Evolutionary conservation across 2,888 invertebrate genomes (phyloP).

Genomic region (Blastobasis adustella): DNA sequence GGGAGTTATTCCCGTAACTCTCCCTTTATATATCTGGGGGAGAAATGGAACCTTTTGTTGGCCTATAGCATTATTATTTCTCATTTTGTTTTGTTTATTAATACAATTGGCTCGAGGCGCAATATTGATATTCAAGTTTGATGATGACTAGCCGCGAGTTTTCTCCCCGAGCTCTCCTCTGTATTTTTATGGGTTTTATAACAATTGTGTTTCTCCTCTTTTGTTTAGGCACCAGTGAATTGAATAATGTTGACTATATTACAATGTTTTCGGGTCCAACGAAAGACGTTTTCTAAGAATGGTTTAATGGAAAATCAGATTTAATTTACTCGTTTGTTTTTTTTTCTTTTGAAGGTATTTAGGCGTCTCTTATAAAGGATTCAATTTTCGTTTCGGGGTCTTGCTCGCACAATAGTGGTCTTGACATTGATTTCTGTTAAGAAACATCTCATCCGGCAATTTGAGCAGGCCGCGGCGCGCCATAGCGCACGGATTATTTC

Average conservation of each 20-base stretch:
- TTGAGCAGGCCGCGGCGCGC: slow-evolving; percentile 5
- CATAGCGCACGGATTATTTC: slow-evolving; percentile 60
- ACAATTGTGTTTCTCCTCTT: slow-evolving; percentile 51
- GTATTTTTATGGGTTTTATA: slow-evolving; percentile 66
- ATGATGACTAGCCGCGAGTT: slow-evolving; percentile 67
- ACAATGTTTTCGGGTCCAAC: slow-evolving; percentile 8
- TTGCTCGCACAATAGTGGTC: not conserved
- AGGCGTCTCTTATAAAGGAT: no score
- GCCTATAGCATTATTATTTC: slow-evolving; percentile 75
- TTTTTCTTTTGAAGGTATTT: no score
- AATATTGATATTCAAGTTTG: slow-evolving; percentile 76
- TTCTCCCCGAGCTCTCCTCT: slow-evolving; percentile 47
- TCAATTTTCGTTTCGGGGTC: not conserved
- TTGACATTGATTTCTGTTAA: slow-evolving; percentile 9
- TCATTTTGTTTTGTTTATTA: slow-evolving; percentile 76
- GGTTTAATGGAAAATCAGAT: not conserved
- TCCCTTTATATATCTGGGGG: slow-evolving; percentile 60
- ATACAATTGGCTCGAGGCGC: slow-evolving; percentile 75
- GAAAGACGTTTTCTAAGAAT: not conserved
- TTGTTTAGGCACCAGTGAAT: slow-evolving; percentile 40
- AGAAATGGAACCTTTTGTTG: slow-evolving; percentile 75
- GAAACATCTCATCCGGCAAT: slow-evolving; percentile 5
- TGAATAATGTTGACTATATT: slow-evolving; percentile 22
- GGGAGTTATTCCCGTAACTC: slow-evolving; percentile 47
- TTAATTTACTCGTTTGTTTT: no score